Percentiles rank a stretch among this genome's conserved stretches.
These are phyloP conservation scores for Isaurus tuberculatus DNA, from an alignment of 92 coral and sea anemone species.

Conservation along the genomic window DNA sequence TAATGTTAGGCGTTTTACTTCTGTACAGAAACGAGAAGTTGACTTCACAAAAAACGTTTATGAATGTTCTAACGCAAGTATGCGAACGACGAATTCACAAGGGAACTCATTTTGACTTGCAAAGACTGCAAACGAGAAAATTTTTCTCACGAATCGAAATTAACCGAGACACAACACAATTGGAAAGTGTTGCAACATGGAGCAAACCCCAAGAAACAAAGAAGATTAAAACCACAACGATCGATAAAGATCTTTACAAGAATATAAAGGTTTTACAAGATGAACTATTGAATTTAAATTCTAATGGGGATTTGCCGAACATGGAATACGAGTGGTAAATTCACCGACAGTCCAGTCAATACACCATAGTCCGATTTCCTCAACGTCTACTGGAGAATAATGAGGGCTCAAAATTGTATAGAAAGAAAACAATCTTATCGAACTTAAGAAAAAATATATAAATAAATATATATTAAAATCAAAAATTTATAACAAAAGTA, in stretches of 20 bases:
- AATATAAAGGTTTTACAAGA: slow-evolving; percentile 34
- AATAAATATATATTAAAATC: slow-evolving; percentile 49
- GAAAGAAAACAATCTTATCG: slow-evolving; percentile 30
- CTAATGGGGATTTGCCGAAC: slow-evolving; percentile 43
- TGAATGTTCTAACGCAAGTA: slow-evolving; percentile 30
- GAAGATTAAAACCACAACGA: slow-evolving; percentile 35
- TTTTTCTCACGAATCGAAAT: slow-evolving; percentile 2
- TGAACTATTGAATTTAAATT: slow-evolving; percentile 37
- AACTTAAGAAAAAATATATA: slow-evolving; percentile 30
- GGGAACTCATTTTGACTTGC: slow-evolving; percentile 16
- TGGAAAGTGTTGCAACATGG: slow-evolving; percentile 31
- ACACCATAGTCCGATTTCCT: slow-evolving; percentile 16
- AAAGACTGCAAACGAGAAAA: slow-evolving; percentile 1
- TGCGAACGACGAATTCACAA: slow-evolving; percentile 26
- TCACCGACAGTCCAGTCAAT: slow-evolving; percentile 5
- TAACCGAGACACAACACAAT: slow-evolving; percentile 9
- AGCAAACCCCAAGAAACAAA: slow-evolving; percentile 25
- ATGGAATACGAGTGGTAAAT: not conserved
- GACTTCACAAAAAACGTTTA: slow-evolving; percentile 38
- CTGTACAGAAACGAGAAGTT: slow-evolving; percentile 45
- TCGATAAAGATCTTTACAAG: slow-evolving; percentile 45
- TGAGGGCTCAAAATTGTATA: slow-evolving; percentile 15
- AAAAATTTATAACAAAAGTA: slow-evolving; percentile 43
- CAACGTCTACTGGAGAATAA: slow-evolving; percentile 20
- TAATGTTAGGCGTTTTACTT: slow-evolving; percentile 26